These are phyloP conservation scores for Haplotaxodon microlepis DNA, from an alignment of 2,113 vertebrate species.

Conservation along the genomic window DNA sequence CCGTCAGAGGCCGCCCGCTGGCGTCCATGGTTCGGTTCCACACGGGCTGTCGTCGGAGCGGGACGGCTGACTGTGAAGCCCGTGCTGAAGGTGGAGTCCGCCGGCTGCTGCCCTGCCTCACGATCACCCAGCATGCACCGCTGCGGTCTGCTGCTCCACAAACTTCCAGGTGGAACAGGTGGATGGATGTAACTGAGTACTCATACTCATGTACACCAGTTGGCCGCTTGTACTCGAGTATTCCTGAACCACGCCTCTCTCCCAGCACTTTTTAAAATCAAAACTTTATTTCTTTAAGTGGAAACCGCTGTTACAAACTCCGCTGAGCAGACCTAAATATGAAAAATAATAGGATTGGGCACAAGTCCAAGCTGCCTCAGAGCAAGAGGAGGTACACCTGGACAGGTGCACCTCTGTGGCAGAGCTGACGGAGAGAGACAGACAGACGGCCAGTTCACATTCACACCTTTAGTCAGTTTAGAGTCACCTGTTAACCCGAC, in stretches of 20 bases:
- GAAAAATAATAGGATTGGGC: not conserved
- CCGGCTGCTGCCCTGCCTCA: slow-evolving; percentile 28
- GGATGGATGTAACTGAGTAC: not conserved
- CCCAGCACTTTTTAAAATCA: not conserved
- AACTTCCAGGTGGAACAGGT: slow-evolving; percentile 12
- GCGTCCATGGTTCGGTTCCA: slow-evolving; percentile 44
- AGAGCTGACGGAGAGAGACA: not conserved
- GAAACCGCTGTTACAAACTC: not conserved
- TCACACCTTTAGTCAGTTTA: not conserved
- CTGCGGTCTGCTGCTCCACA: not conserved
- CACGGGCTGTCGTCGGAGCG: not conserved
- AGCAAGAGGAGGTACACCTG: not conserved
- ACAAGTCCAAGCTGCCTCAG: not conserved
- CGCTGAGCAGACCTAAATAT: not conserved
- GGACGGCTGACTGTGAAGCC: not conserved
- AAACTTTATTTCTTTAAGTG: not conserved
- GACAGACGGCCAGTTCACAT: not conserved
- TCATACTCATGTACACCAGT: not conserved
- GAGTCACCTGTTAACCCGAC: not conserved
- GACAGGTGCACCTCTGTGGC: not conserved
- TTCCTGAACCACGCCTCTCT: not conserved
- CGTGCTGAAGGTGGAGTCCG: slow-evolving; percentile 39
- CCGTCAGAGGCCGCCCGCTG: slow-evolving; percentile 21
- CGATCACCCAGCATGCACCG: slow-evolving; percentile 65
- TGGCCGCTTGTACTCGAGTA: not conserved